Conservation (phyloP, 1,140 invertebrate species). For the Colletes gigas region DNA sequence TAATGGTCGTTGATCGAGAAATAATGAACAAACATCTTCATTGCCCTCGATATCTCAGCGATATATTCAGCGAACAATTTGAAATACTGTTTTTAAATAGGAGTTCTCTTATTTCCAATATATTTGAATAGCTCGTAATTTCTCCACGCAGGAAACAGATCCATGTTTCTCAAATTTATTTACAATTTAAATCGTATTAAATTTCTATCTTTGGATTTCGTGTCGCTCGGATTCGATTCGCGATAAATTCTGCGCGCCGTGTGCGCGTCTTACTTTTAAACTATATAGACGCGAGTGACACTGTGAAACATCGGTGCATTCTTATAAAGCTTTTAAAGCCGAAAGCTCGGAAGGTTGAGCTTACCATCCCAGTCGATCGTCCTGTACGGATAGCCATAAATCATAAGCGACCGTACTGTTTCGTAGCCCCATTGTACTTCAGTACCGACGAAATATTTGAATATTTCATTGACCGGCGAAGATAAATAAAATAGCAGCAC, state of each 20-base stretch:
- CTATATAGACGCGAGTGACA: constrained; percentile 16
- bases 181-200: background rate
- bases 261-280: background rate
- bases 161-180: background rate
- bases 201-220: background rate
- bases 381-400: constrained; percentile 43
- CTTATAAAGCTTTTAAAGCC: constrained; percentile 53
- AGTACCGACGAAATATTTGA: constrained; percentile 36
- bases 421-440: constrained; percentile 23
- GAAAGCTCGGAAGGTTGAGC: constrained; percentile 29
- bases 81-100: no score
- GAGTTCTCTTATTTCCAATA: no score
- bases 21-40: no score
- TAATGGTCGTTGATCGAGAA: no score
- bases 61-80: no score
- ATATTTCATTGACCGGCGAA: constrained; percentile 44
- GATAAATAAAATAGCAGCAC: constrained; percentile 36
- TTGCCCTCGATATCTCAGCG: no score
- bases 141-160: no score
- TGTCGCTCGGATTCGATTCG: background rate
- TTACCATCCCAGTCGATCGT: constrained; percentile 40
- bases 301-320: constrained; percentile 24
- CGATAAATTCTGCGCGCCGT: background rate
- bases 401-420: constrained; percentile 43
- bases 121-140: no score